A percentile compares a stretch with the other conserved stretches of the same genome.
phyloP scores from a whole-genome alignment of 2,797 vertebrate species.

The Pagetopsis macropterus region DNA sequence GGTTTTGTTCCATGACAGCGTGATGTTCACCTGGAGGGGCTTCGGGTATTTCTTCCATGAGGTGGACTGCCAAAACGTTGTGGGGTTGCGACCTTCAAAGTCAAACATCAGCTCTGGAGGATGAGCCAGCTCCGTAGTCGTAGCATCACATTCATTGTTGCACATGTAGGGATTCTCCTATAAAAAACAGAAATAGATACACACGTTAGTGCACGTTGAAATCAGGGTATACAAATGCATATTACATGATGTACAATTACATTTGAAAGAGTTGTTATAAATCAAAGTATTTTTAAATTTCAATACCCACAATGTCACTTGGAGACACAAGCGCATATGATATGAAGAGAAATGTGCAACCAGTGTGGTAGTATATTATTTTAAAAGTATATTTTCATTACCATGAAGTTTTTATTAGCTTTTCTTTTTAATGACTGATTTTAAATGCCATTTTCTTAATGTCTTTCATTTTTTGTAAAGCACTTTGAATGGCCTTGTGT shows the following conservation, averaged over 20 bases:
- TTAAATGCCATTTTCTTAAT: too few species aligned
- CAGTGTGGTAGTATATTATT: background rate
- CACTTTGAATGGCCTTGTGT: too few species aligned
- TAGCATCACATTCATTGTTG: slow-evolving; percentile 97
- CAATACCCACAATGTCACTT: background rate
- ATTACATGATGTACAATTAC: background rate
- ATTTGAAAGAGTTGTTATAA: background rate
- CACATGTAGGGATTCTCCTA: slow-evolving; percentile 99
- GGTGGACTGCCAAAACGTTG: slow-evolving; percentile 96
- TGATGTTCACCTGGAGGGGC: slow-evolving; percentile 95
- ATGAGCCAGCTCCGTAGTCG: slow-evolving; percentile 94
- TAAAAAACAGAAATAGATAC: slow-evolving; percentile 3
- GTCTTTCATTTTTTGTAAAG: too few species aligned
- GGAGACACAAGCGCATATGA: background rate
- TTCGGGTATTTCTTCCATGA: slow-evolving; percentile 97
- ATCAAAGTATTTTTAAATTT: background rate
- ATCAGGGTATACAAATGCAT: background rate
- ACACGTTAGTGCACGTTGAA: slow-evolving; percentile 22
- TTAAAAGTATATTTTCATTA: background rate
- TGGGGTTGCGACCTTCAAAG: slow-evolving; percentile 95
- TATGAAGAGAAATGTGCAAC: background rate
- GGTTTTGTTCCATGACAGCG: slow-evolving; percentile 98
- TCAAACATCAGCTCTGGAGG: slow-evolving; percentile 97
- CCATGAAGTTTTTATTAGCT: too few species aligned
- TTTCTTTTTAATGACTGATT: too few species aligned